These are phyloP conservation scores for Andinoacara biseriatus DNA, from an alignment of 2,113 vertebrate genomes.

Conservation along the genomic window DNA sequence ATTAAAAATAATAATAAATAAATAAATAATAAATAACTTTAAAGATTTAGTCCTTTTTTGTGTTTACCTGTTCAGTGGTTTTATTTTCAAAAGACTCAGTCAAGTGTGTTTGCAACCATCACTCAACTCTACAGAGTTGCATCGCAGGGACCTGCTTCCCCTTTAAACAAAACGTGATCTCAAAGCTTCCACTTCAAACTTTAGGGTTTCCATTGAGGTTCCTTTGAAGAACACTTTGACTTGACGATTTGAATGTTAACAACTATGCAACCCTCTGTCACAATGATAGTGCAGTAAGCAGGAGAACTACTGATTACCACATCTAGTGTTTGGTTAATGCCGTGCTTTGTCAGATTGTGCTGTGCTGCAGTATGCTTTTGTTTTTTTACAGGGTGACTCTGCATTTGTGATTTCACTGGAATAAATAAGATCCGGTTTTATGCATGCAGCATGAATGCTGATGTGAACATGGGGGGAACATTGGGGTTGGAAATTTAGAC, in stretches of 20 bases:
- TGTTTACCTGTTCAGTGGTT: too few species aligned
- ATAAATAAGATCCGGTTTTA: background rate
- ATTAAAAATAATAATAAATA: too few species aligned
- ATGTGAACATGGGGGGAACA: background rate
- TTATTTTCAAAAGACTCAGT: too few species aligned
- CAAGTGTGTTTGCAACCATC: background rate
- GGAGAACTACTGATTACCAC: background rate
- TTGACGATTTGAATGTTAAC: background rate
- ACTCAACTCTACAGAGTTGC: background rate
- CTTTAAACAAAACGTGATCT: background rate
- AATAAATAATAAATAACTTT: too few species aligned
- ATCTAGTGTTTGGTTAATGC: background rate
- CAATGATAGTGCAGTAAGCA: background rate
- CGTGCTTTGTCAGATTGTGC: background rate
- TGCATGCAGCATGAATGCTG: background rate
- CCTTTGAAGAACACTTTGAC: background rate
- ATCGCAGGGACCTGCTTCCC: background rate
- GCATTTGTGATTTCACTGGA: background rate
- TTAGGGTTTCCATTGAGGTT: background rate
- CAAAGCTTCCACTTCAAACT: background rate
- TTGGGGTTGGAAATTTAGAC: background rate
- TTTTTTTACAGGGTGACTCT: background rate
- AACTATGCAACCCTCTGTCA: fast-evolving
- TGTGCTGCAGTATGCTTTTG: background rate
- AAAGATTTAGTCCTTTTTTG: too few species aligned